Conservation (phyloP, 2,797 vertebrate genomes). For the Coilia nasus region DNA sequence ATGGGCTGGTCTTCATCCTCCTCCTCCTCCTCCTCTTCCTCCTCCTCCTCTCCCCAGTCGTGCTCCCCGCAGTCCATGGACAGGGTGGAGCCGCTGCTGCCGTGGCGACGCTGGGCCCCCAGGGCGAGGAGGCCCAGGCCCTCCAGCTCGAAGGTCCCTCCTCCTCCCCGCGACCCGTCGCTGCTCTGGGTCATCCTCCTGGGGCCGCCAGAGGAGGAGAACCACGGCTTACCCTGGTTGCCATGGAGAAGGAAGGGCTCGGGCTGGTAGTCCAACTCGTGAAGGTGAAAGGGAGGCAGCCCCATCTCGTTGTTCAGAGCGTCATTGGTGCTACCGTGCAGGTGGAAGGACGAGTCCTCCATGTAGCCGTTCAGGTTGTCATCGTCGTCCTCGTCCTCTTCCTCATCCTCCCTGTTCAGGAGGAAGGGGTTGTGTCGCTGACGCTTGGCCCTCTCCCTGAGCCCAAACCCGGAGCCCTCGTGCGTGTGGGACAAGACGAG, state of each 20-base stretch:
- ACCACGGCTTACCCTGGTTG: conserved; percentile 73
- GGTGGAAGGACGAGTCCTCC: conserved; percentile 80
- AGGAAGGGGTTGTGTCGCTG: conserved; percentile 90
- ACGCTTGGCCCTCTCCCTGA: conserved; percentile 59
- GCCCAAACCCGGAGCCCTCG: conserved; percentile 53
- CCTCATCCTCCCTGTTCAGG: conserved; percentile 65
- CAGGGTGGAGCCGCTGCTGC: conserved; percentile 82
- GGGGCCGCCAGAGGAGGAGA: conserved; percentile 58
- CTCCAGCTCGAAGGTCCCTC: conserved; percentile 62
- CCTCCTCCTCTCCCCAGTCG: conserved; percentile 83
- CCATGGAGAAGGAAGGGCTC: conserved; percentile 86
- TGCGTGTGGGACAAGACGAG: conserved; percentile 63
- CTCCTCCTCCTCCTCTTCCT: conserved; percentile 52
- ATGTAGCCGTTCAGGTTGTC: conserved; percentile 77
- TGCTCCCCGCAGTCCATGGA: conserved; percentile 87
- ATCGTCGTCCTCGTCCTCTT: conserved; percentile 73
- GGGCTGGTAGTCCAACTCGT: conserved; percentile 66
- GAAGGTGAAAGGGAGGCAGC: conserved; percentile 68
- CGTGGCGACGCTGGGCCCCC: conserved; percentile 70
- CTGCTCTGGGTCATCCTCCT: conserved; percentile 66
- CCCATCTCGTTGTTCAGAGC: conserved; percentile 46
- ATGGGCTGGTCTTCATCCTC: conserved; percentile 79
- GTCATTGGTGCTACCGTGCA: conserved; percentile 68
- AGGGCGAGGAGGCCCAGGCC: conserved; percentile 81
- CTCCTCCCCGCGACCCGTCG: conserved; percentile 59